Evolutionary conservation across 2,113 vertebrate genomes (phyloP).

Genomic region (Stigmatopora nigra): DNA sequence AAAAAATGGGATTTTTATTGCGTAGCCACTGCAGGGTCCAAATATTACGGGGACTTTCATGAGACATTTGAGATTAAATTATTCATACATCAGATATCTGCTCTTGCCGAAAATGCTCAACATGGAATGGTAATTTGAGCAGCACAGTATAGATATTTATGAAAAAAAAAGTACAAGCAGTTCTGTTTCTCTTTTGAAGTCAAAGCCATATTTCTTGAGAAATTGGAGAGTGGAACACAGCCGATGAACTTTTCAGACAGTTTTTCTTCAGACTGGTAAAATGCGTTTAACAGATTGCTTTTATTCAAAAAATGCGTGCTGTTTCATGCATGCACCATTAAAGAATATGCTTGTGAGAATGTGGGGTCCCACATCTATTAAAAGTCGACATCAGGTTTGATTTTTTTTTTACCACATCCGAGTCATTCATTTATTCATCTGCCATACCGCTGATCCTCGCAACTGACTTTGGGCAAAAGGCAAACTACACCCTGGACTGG

Average conservation of each 20-base stretch:
- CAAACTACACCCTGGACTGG: too few relatives aligned
- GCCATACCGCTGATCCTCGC: too few relatives aligned
- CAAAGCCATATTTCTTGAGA: neutral
- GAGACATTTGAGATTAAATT: conserved; percentile 9
- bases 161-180: neutral
- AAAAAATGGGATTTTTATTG: conserved; percentile 10
- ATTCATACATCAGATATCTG: conserved; percentile 1
- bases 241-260: neutral
- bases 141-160: neutral
- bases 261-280: neutral
- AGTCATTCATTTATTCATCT: neutral
- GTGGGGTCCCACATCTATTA: neutral
- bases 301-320: neutral
- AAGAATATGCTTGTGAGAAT: neutral
- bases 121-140: conserved; percentile 9
- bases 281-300: neutral
- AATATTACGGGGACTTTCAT: conserved; percentile 5
- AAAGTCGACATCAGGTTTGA: neutral
- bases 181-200: neutral
- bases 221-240: neutral
- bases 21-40: conserved; percentile 2
- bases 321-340: neutral
- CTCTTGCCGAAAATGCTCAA: neutral
- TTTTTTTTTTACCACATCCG: neutral
- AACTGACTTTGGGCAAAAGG: too few relatives aligned